A percentile compares a stretch with the other conserved stretches of the same genome.
phyloP scores from a whole-genome alignment of 2,888 invertebrate species.

The Tiphia femorata region DNA sequence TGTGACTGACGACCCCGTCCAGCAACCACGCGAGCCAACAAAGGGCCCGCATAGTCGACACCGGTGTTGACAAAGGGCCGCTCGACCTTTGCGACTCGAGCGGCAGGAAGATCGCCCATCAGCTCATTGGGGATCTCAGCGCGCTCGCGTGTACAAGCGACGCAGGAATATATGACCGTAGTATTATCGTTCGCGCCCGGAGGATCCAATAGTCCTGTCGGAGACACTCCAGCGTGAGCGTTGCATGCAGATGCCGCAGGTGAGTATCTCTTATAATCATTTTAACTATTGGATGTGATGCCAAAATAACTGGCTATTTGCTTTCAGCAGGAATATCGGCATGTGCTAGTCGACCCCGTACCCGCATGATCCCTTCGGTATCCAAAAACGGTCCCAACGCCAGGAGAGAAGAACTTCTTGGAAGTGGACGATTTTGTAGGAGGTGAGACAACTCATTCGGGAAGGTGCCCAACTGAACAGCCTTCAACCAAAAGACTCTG shows the following conservation, averaged over 20 bases:
- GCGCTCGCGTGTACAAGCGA: not conserved
- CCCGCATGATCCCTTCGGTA: not conserved
- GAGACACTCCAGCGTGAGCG: not conserved
- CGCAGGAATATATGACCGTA: not conserved
- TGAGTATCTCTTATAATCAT: not conserved
- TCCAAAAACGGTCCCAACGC: not conserved
- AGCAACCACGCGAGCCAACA: not conserved
- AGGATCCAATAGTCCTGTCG: not conserved
- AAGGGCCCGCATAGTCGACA: not conserved
- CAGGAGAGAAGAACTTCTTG: too few relatives aligned
- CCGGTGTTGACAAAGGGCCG: too few relatives aligned
- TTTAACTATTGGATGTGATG: not conserved
- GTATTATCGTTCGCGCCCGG: not conserved
- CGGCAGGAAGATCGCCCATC: not conserved
- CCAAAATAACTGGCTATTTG: not conserved
- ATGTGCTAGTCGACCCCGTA: not conserved
- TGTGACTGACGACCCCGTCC: not conserved
- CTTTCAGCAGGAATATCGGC: too few relatives aligned
- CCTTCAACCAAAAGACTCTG: too few relatives aligned
- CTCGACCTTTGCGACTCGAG: not conserved
- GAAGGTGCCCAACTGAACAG: too few relatives aligned
- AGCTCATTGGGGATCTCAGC: not conserved
- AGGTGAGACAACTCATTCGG: too few relatives aligned
- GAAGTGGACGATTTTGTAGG: too few relatives aligned
- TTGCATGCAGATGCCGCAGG: not conserved